Conservation (phyloP, 2,797 vertebrate species). For the Spondyliosoma cantharus region DNA sequence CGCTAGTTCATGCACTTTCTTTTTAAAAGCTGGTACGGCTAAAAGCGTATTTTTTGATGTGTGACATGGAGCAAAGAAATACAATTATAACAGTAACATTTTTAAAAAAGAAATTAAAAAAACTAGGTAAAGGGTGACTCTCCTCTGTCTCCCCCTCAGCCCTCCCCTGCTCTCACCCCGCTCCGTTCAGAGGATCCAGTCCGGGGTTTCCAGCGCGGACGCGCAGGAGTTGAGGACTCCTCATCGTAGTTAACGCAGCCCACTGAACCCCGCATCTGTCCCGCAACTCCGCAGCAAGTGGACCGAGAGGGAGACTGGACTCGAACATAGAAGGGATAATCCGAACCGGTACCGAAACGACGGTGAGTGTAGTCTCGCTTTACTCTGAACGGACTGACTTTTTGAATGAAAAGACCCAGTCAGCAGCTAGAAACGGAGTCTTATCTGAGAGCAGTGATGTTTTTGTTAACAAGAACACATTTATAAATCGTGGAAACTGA, state of each 20-base stretch:
- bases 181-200: conserved; percentile 31
- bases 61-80: too few relatives aligned
- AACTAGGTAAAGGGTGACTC: not conserved
- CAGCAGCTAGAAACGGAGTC: not conserved
- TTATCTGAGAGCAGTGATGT: not conserved
- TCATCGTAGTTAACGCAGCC: not conserved
- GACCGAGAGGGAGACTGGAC: conserved; percentile 8
- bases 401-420: too few relatives aligned
- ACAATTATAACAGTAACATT: too few relatives aligned
- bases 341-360: conserved; percentile 17
- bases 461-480: not conserved
- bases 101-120: too few relatives aligned
- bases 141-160: too few relatives aligned
- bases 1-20: too few relatives aligned
- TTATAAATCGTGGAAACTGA: not conserved
- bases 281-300: conserved; percentile 63
- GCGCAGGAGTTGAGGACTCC: conserved; percentile 25
- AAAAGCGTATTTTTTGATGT: not conserved
- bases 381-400: not conserved
- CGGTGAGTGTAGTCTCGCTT: conserved; percentile 41
- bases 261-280: conserved; percentile 25
- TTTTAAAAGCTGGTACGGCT: too few relatives aligned
- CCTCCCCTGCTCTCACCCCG: not conserved
- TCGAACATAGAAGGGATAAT: not conserved
- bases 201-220: conserved; percentile 57